Percentiles rank a stretch among this genome's conserved stretches.
phyloP scores from a whole-genome alignment of 1,140 invertebrate species.

The Calliphora vicina region DNA sequence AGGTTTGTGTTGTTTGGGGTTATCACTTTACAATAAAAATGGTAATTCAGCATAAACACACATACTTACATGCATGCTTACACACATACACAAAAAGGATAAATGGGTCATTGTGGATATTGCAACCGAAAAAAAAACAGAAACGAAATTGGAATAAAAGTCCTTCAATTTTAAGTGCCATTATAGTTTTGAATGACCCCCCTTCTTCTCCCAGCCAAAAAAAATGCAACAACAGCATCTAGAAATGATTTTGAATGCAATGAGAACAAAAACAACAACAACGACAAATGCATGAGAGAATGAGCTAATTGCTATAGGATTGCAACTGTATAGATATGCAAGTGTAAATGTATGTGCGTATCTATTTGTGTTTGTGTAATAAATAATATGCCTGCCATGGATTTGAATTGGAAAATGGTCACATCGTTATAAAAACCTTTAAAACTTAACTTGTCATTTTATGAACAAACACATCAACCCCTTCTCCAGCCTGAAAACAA shows the following conservation, averaged over 20 bases:
- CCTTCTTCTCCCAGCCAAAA: not conserved
- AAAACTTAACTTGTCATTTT: not conserved
- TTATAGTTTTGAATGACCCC: not conserved
- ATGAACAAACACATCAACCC: too few species aligned
- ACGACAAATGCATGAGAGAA: not conserved
- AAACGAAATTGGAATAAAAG: slow-evolving; percentile 1
- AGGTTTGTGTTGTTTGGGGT: not conserved
- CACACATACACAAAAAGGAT: not conserved
- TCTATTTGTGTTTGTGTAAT: not conserved
- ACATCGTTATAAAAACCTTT: not conserved
- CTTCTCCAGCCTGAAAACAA: too few species aligned
- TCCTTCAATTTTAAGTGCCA: slow-evolving; percentile 5
- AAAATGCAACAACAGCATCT: not conserved
- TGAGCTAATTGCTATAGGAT: not conserved
- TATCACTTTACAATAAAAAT: not conserved
- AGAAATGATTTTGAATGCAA: not conserved
- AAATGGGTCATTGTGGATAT: slow-evolving; percentile 15
- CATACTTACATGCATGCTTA: not conserved
- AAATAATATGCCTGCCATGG: too few species aligned
- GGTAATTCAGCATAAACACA: slow-evolving; percentile 3
- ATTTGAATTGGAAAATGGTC: not conserved
- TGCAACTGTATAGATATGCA: not conserved
- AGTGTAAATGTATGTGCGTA: not conserved
- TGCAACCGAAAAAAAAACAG: not conserved
- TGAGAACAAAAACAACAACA: not conserved